These are phyloP conservation scores for Anolis apletophallus DNA, from an alignment of 2,797 vertebrate genomes.

Conservation along the genomic window DNA sequence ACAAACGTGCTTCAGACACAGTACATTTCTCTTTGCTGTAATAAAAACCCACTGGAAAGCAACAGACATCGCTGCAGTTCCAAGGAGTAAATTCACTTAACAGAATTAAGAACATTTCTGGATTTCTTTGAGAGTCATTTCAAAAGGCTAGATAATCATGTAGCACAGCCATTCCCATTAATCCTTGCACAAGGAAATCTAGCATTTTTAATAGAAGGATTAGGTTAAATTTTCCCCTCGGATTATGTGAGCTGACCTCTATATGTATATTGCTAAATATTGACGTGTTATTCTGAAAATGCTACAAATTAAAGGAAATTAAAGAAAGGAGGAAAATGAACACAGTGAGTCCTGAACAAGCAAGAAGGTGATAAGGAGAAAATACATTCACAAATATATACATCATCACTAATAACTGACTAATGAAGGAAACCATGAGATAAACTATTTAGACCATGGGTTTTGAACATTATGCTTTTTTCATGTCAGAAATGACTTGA, in stretches of 20 bases:
- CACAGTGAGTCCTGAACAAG: background rate
- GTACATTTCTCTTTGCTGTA: constrained; percentile 6
- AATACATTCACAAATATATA: background rate
- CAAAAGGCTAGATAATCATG: background rate
- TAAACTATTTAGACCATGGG: too few species aligned
- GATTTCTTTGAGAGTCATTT: background rate
- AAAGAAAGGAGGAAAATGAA: background rate
- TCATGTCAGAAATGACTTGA: background rate
- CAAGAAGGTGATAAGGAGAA: background rate
- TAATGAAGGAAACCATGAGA: background rate
- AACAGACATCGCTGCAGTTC: constrained; percentile 39
- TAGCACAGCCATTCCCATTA: background rate
- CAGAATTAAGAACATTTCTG: constrained; percentile 41
- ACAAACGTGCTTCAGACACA: background rate
- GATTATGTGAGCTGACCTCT: background rate
- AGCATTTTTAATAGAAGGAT: background rate
- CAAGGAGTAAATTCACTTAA: constrained; percentile 39
- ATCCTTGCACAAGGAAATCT: background rate
- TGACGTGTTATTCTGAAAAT: background rate
- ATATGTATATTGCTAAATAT: background rate
- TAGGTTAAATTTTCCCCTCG: background rate
- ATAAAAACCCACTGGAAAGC: constrained; percentile 53
- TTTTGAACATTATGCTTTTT: too few species aligned
- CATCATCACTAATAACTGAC: background rate
- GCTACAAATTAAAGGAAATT: background rate